Base-by-base conservation (phyloP, 1,140 invertebrate species). In the Drosophila azteca region DNA sequence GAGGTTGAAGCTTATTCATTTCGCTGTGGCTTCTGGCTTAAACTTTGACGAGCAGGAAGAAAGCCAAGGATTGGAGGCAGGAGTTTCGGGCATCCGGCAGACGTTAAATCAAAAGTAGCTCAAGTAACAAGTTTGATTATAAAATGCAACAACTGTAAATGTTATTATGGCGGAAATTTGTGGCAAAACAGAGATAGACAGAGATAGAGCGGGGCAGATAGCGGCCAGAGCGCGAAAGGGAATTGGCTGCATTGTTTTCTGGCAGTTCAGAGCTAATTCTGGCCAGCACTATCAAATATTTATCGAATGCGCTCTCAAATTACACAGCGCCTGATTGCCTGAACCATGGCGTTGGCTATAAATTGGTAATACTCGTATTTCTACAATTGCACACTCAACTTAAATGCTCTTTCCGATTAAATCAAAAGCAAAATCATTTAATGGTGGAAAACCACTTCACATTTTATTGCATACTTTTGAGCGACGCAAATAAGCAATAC, bases 101-200 rank as follows among this genome's bases (percentile, higher is more conserved):
- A 85, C 77, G 81, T 81, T 80, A 77, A 85, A 67, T 74, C 60
- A 59, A 81, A 77, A 81, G 81, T 81, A 75, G 80, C 72, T 71
- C 65, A 59, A 87, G 79, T 82, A 75, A 78, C 78, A 87, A 85
- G 77, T 85, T 85, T 85, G 82, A 85, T 85, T 85, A 85, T 70
- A 82, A 85, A 87, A 82, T 85, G 82, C 82, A 85, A 76, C 82
- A 85, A 85, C 82, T 85, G 78, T 87, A 87, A 85, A 85, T 78
- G 78, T 87, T 87, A 85, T 85, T 63, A 78, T 73, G 72, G 70
- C 74, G 69, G 49, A 66, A 78, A 87, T 78, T 80, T 87, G 78
- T 87, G 78, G 73, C 45, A 51, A 11, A n/a, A 6, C 8, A 26
- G 49, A 31, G 22, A 26, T 20, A 29, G 39, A 13, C 3, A 26